A percentile compares a stretch with the other conserved stretches of the same genome.
phyloP scores from a whole-genome alignment of 2,113 vertebrate genomes.

The Psittacula cyanocephala region DNA sequence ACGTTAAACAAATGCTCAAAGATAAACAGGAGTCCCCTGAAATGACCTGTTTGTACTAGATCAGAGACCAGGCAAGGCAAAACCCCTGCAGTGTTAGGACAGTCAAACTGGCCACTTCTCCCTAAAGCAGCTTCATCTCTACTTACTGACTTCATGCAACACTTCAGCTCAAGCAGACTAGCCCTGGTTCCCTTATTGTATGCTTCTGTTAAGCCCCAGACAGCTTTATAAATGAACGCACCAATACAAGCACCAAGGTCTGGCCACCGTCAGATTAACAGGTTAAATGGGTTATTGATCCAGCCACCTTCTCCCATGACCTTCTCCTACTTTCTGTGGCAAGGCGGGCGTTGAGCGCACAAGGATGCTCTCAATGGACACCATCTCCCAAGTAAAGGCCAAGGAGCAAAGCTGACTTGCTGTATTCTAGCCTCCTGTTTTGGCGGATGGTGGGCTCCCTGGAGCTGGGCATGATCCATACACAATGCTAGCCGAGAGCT shows the following conservation, averaged over 20 bases:
- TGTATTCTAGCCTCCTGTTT: background rate
- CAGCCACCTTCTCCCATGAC: background rate
- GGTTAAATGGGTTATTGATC: background rate
- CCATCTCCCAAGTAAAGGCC: background rate
- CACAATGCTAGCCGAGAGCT: background rate
- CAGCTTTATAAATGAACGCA: background rate
- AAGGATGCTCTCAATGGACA: background rate
- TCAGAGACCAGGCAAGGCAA: background rate
- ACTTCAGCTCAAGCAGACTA: background rate
- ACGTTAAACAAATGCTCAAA: background rate
- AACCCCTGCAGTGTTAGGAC: background rate
- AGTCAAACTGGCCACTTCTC: background rate
- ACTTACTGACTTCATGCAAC: background rate
- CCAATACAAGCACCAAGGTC: background rate
- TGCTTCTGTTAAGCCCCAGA: background rate
- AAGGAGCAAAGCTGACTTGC: background rate
- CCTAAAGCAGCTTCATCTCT: background rate
- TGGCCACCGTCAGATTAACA: background rate
- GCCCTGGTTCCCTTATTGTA: background rate
- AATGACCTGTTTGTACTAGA: background rate
- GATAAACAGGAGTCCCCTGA: background rate
- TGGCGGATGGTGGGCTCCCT: background rate
- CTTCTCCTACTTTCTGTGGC: background rate
- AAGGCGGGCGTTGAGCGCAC: background rate
- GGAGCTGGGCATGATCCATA: background rate